Percentiles rank a stretch among this genome's conserved stretches.
Conservation (phyloP, 1,140 invertebrate species). For the Oppia nitens region DNA sequence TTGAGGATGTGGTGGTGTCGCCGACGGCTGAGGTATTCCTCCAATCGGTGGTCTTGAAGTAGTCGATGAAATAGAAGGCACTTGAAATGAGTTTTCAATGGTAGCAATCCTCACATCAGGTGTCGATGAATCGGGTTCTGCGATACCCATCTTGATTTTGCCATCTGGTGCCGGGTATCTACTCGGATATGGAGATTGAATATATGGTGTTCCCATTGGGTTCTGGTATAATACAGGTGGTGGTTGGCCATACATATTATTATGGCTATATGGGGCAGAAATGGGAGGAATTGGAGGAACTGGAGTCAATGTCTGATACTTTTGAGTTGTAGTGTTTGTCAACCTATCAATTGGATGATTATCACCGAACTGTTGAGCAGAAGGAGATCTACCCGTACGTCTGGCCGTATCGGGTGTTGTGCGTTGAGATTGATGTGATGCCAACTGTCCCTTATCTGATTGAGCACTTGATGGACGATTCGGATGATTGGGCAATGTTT, state of each 20-base stretch:
- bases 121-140: slow-evolving; percentile 13
- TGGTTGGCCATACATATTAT: background rate
- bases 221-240: background rate
- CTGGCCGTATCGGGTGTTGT: slow-evolving; percentile 6
- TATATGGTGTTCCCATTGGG: background rate
- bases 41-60: slow-evolving; percentile 9
- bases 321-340: background rate
- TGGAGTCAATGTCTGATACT: background rate
- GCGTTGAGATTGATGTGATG: background rate
- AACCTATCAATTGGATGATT: too few species aligned
- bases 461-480: slow-evolving; percentile 11
- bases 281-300: background rate
- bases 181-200: background rate
- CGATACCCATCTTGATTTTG: slow-evolving; percentile 14
- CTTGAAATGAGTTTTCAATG: slow-evolving; percentile 22
- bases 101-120: slow-evolving; percentile 12
- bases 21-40: background rate
- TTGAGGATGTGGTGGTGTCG: background rate
- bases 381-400: background rate
- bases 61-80: slow-evolving; percentile 23
- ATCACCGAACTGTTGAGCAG: background rate
- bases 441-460: slow-evolving; percentile 14
- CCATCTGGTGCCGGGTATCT: slow-evolving; percentile 7
- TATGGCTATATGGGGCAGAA: background rate
- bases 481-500: slow-evolving; percentile 1